phyloP scores from a whole-genome alignment of 2,797 vertebrate genomes.

The Brachyrhaphis roseni region DNA sequence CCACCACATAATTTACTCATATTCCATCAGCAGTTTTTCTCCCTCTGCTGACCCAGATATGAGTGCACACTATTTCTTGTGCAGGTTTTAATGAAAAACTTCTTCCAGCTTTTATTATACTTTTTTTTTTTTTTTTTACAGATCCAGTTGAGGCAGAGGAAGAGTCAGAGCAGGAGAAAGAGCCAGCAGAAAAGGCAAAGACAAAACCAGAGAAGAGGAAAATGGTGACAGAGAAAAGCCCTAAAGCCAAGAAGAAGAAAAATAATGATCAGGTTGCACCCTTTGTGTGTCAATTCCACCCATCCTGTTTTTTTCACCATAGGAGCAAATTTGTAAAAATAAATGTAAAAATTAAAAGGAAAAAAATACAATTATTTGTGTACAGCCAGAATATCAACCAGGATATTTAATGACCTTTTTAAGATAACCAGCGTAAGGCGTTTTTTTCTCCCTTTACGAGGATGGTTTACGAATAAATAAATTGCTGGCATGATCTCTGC shows the following conservation, averaged over 20 bases:
- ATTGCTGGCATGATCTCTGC: background rate
- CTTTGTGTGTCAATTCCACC: background rate
- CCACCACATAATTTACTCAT: background rate
- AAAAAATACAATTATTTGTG: background rate
- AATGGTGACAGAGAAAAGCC: slow-evolving; percentile 43
- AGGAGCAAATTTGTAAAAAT: background rate
- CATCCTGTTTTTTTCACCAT: background rate
- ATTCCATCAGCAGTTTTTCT: background rate
- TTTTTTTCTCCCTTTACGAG: background rate
- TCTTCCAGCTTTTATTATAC: background rate
- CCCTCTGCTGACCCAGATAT: slow-evolving; percentile 13
- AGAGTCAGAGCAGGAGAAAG: slow-evolving; percentile 31
- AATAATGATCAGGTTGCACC: slow-evolving; percentile 57
- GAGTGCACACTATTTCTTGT: background rate
- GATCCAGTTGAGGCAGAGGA: slow-evolving; percentile 60
- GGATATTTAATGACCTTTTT: background rate
- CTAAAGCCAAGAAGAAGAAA: slow-evolving; percentile 72
- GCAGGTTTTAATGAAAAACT: slow-evolving; percentile 6
- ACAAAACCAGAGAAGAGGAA: slow-evolving; percentile 72
- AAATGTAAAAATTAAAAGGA: background rate
- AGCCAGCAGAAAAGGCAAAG: slow-evolving; percentile 29
- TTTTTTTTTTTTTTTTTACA: slow-evolving; percentile 19
- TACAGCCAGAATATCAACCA: background rate
- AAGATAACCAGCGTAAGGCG: background rate
- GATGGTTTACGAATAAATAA: background rate